Evolutionary conservation across 1,140 invertebrate species (phyloP), one percentile per base, ranked within the genome.

Genomic region (Bombus confusus): DNA sequence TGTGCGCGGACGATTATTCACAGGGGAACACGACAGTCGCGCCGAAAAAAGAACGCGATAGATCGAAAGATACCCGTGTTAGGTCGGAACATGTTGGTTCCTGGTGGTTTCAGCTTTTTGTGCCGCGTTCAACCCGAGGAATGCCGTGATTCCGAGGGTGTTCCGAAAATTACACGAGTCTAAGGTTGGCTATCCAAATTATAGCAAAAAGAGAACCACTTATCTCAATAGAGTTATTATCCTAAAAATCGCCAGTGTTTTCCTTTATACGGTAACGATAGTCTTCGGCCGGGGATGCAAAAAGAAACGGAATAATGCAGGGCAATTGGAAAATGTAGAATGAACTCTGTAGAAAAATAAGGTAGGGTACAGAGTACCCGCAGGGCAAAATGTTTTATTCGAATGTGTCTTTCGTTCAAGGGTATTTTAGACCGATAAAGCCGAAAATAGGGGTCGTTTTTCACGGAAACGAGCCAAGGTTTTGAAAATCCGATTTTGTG

Each of bases 1-100:
- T 41, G 47, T 74, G 39, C 47, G 1, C 2, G 37, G 68, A 34
- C 68, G 69, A 81, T 81, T 73, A 81, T 73, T 73, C 80, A 59
- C n/a, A 13, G 10, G n/a, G 68, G 37, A 62, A 73, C 47, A 81
- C n/a, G 79, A 72, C 79, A n/a, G 34, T 43, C 10, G 3, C n/a
- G 8, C 39, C 41, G 43, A 43, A 43, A 43, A 73, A 73, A 73
- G 39, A 73, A 73, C 41, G 41, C n/a, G 41, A 73, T 73, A 73
- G 71, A 73, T 43, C 15, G 39, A 43, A 43, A 73, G 71, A 73
- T 73, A 73, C 41, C 39, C 15, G 41, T 5, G 5, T 31, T 73
- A 73, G 41, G 41, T 18, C 71, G 28, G 15, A 18, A 73, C 71
- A 31, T n/a, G n/a, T 43, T 73, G 39, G n/a, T 73, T 47, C 71